Base-by-base conservation (phyloP, 2,888 invertebrate genomes). In the Flexamia atlantica region DNA sequence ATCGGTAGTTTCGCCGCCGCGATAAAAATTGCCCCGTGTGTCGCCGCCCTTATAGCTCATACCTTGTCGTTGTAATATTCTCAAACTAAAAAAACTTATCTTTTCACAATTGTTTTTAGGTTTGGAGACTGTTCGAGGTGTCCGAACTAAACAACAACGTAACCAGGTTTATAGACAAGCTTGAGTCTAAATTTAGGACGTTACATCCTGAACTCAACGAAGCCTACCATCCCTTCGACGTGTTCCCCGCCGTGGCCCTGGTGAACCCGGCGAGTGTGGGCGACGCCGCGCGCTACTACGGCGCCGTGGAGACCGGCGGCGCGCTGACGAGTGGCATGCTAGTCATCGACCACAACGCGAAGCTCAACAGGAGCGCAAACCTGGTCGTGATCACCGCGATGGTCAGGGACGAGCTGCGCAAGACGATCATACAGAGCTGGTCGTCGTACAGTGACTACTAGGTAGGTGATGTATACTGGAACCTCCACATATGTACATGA, bases 81-180 rank as follows among this genome's bases (percentile, higher is more conserved):
- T 10, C 23, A 32, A 7, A n/a, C n/a, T 25, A 60, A 81, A 20
- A 17, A 20, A 4, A 70, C 30, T 40, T 40, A 40, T 40, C 7
- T 40, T 40, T 12, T n/a, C n/a, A n/a, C n/a, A n/a, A 40, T 40
- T 50, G 7, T 82, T 89, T 88, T 40, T 85, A 93, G 93, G 89
- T 91, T 20, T 94, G 93, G 93, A 90, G 93, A 3, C 46, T 50
- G n/a, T 50, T 91, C 14, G 89, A 89, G 0, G 89, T 93, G 10
- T 93, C 92, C 0, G 87, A 87, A 0, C 86, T 90, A 12, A 86
- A 89, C 4, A 90, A 90, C 1, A 89, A 90, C 28, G 89, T 89
- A 10, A 89, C 93, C 1, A 87, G 90, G 17, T 89, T 94, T 53
- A 87, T 94, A 53, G 92, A 93, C 86, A 88, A 89, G 84, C 91